A percentile compares a stretch with the other conserved stretches of the same genome.
Evolutionary conservation across 1,140 invertebrate species (phyloP).

Genomic region (Heliconius himera): DNA sequence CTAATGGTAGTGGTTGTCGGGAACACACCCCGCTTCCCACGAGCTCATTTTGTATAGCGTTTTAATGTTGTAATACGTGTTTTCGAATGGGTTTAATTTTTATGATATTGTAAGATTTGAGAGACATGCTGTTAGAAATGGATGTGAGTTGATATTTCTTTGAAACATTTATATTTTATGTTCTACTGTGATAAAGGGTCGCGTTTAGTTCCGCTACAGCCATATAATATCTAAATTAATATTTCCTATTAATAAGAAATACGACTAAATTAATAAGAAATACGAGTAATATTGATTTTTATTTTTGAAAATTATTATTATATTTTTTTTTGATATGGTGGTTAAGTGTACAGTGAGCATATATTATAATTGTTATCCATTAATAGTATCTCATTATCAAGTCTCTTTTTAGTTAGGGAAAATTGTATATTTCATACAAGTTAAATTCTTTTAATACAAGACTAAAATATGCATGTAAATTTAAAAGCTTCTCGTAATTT

Average conservation of each 20-base stretch:
- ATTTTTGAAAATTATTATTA: too few relatives aligned
- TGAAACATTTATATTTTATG: not conserved
- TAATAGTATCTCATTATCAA: too few relatives aligned
- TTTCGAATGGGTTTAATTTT: conserved; percentile 47
- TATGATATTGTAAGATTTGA: conserved; percentile 34
- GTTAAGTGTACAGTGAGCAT: too few relatives aligned
- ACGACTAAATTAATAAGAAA: too few relatives aligned
- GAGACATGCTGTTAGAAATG: not conserved
- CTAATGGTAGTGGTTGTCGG: conserved; percentile 60
- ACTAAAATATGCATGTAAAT: not conserved
- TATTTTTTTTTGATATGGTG: too few relatives aligned
- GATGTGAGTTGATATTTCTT: not conserved
- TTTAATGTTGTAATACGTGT: conserved; percentile 54
- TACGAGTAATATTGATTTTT: too few relatives aligned
- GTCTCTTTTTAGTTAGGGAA: too few relatives aligned
- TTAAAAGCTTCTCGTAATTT: not conserved
- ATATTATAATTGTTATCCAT: not conserved
- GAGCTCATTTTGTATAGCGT: conserved; percentile 50
- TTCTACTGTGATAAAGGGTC: too few relatives aligned
- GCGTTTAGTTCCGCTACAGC: too few relatives aligned
- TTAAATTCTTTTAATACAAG: not conserved
- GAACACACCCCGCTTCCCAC: conserved; percentile 57
- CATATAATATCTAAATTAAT: too few relatives aligned
- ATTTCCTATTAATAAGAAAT: too few relatives aligned
- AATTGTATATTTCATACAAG: too few relatives aligned